Conservation (phyloP, 2,888 invertebrate species). For the Clepsis dumicolana region DNA sequence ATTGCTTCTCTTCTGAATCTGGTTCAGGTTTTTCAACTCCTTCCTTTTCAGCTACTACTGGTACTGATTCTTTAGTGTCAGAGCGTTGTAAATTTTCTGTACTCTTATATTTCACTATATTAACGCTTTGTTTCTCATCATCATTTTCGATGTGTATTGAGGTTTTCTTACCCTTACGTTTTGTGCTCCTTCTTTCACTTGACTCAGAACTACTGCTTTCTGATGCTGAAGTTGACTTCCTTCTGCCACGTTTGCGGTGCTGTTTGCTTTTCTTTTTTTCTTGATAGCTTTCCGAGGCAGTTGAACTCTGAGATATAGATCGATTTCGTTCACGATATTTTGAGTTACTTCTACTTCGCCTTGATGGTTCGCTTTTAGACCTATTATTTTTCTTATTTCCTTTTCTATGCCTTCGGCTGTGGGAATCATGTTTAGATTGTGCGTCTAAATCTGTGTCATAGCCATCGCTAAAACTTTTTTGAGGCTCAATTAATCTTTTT, state of each 20-base stretch:
- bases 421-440: conserved; percentile 56
- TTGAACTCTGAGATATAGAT: conserved; percentile 71
- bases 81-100: conserved; percentile 55
- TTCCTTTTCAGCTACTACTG: conserved; percentile 48
- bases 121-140: conserved; percentile 77
- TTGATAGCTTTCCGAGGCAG: conserved; percentile 68
- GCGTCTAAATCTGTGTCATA: conserved; percentile 77
- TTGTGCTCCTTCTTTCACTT: conserved; percentile 72
- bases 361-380: conserved; percentile 81
- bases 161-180: conserved; percentile 79
- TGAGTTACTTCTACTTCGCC: conserved; percentile 64
- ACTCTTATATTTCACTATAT: conserved; percentile 77
- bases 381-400: conserved; percentile 67
- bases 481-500: conserved; percentile 67
- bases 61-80: conserved; percentile 58
- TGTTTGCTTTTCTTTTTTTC: conserved; percentile 76
- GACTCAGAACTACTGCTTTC: conserved; percentile 79
- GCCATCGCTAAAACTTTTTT: conserved; percentile 84
- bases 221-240: conserved; percentile 75
- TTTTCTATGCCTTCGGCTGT: conserved; percentile 61
- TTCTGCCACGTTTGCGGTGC: conserved; percentile 73
- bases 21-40: conserved; percentile 60
- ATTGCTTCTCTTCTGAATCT: conserved; percentile 59
- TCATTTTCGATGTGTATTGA: conserved; percentile 80
- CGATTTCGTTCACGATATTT: conserved; percentile 64